Evolutionary conservation across 2,888 invertebrate genomes (phyloP), one percentile per base, ranked within the genome.

Genomic region (Bhutanitis thaidina): DNA sequence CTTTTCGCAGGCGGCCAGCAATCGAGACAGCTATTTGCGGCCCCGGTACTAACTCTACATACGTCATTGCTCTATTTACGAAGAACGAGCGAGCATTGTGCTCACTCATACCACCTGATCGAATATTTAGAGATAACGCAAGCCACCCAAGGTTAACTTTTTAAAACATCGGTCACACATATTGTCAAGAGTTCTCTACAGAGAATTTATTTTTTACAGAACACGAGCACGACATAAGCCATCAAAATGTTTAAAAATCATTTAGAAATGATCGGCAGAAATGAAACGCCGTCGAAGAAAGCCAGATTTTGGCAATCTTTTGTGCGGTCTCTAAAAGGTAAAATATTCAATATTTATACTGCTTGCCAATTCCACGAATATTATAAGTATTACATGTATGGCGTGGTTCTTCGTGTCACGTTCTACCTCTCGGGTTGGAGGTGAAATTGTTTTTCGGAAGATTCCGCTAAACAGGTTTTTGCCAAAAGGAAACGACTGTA

Each of bases 251-350:
- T 96, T 91, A 96, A 94, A 92, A 95, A 91, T 90, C 96, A 96
- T 91, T 93, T 96, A 91, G 96, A 96, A 91, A 96, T 96, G 95
- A 96, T 96, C 85, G 95, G 96, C 91, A 94, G 96, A 90, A 96
- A 96, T 87, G 96, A 96, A 91, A 93, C 94, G 83, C 93, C 96
- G 81, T 94, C 95, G 90, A 96, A 95, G 92, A 96, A 96, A 91
- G 96, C 96, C 84, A 96, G 93, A 91, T 96, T 96, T 91, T 96
- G 96, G 96, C 96, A 96, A 90, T 96, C 96, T 78, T 96, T 95
- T 88, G 95, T 96, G 85, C 93, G 96, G 89, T 96, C 96, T 90
- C 92, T 96, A 68, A 96, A 96, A 93, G 96, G 96, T 96, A 34
- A n/a, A 7, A 12, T 34, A 12, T 13, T 12, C 1, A 27, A 90